These are phyloP conservation scores for Emydoidea blandingii DNA, from an alignment of 2,797 vertebrate genomes.

Conservation along the genomic window DNA sequence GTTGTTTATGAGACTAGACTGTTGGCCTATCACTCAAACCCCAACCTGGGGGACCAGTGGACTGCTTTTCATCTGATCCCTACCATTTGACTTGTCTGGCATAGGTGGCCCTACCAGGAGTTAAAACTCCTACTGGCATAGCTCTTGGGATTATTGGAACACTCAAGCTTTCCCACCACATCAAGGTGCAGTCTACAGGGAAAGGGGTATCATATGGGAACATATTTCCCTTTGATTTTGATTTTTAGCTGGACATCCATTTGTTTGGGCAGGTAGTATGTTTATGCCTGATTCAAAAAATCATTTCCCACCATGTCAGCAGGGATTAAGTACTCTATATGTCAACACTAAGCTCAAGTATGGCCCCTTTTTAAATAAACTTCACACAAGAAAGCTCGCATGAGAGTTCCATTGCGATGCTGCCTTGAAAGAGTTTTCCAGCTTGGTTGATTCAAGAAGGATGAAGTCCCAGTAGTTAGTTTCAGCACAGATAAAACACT, in stretches of 20 bases:
- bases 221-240: background rate
- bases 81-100: background rate
- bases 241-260: background rate
- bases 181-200: background rate
- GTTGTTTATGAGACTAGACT: background rate
- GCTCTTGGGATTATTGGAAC: background rate
- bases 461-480: background rate
- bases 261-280: background rate
- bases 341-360: background rate
- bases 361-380: background rate
- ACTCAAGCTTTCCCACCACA: background rate
- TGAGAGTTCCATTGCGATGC: background rate
- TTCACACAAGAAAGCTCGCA: background rate
- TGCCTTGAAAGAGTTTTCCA: constrained; percentile 21
- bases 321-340: background rate
- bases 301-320: background rate
- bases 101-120: background rate
- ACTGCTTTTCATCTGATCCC: background rate
- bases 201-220: background rate
- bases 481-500: constrained; percentile 19
- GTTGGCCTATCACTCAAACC: background rate
- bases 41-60: background rate
- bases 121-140: background rate
- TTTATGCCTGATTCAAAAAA: background rate
- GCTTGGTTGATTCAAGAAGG: constrained; percentile 1